A percentile compares a stretch with the other conserved stretches of the same genome.
These are phyloP conservation scores for Pachyuromys duprasi DNA, from an alignment of 2,797 vertebrate genomes.

Conservation along the genomic window DNA sequence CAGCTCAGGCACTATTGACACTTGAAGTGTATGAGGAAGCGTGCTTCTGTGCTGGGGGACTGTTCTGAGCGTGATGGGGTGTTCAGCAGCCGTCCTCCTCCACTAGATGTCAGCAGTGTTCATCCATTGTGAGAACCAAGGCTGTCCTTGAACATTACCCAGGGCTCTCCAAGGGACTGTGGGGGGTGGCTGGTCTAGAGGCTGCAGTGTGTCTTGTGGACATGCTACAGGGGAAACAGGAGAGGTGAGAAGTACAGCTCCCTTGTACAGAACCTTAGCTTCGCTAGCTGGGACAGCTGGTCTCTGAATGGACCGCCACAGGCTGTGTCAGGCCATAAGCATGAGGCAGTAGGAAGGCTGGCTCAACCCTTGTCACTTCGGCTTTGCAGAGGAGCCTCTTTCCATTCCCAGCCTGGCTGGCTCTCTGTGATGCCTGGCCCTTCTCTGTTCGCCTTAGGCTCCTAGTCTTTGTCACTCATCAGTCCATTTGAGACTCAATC, in stretches of 20 bases:
- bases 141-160: not conserved
- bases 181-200: not conserved
- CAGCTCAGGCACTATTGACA: not conserved
- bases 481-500: constrained; percentile 87
- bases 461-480: constrained; percentile 91
- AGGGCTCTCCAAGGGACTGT: not conserved
- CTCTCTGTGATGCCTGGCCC: constrained; percentile 88
- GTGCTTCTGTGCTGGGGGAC: not conserved
- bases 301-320: not conserved
- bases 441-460: constrained; percentile 88
- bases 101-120: constrained; percentile 32
- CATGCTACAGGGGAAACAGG: not conserved
- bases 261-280: not conserved
- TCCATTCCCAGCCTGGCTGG: constrained; percentile 89
- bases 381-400: constrained; percentile 84
- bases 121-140: not conserved
- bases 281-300: not conserved
- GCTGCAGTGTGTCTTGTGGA: not conserved
- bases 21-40: not conserved
- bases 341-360: not conserved
- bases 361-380: constrained; percentile 83
- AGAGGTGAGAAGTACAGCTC: not conserved
- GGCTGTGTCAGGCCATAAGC: not conserved
- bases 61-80: not conserved
- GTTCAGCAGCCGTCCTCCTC: not conserved